Evolutionary conservation across 2,888 invertebrate species (phyloP), one percentile per base, ranked within the genome.

Genomic region (Meganola albula): DNA sequence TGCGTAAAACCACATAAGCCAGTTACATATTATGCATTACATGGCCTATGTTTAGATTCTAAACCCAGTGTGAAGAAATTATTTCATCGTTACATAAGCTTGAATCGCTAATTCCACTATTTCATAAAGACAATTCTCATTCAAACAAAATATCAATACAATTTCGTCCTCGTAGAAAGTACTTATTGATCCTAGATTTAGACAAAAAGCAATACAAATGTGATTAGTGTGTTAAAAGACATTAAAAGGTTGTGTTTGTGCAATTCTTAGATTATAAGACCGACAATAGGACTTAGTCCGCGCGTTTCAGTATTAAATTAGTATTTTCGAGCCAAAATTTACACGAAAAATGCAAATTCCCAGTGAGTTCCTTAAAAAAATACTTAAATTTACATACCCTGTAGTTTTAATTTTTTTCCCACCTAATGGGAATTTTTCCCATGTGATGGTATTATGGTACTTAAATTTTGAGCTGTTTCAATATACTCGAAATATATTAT

Each of bases 211-310:
- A 83, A 83, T 82, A 83, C 62, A 59, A 57, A 71, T 82, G 79
- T 82, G 82, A 80, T 80, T 72, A 66, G 66, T 63, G 59, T 72
- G 74, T 77, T 43, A 80, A 80, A 83, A 82, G 78, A 83, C 78
- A 76, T 20, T 70, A 57, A 51, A 74, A 67, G 84, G 84, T 85
- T 85, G 84, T 85, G 83, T 83, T 80, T 41, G 84, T 84, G 84
- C 84, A 84, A 85, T 83, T 83, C 51, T 56, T 82, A 82, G 83
- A 52, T 65, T 34, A 63, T 75, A 77, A 78, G 79, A 56, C 54
- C 53, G 57, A 58, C 53, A 50, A 51, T 55, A 36, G 79, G 80
- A 75, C 80, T 40, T 61, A 58, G 79, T 76, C 77, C 76, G 36
- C 34, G 24, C 34, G 38, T 42, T 18, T 21, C 53, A 52, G 52